These are phyloP conservation scores for Synaphobranchus kaupii DNA, from an alignment of 2,797 vertebrate genomes.

Conservation along the genomic window DNA sequence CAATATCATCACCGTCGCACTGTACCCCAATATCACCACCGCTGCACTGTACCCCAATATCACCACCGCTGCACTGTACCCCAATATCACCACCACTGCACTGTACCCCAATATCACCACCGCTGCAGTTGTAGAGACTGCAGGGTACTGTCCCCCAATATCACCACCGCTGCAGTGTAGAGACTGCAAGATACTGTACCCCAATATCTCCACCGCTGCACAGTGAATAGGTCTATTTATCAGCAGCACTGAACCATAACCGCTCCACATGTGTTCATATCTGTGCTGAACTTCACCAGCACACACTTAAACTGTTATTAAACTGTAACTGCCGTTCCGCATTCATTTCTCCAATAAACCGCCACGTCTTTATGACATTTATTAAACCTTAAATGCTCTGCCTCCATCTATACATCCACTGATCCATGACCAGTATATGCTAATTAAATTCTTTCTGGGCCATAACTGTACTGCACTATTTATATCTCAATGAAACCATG, in stretches of 20 bases:
- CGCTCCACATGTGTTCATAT: neutral
- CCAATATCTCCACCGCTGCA: too few relatives aligned
- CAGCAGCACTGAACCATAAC: neutral
- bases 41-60: neutral
- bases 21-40: too few relatives aligned
- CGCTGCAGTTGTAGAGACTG: neutral
- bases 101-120: conserved; percentile 17
- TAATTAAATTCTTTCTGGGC: neutral
- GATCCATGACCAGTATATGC: neutral
- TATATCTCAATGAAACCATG: conserved; percentile 9
- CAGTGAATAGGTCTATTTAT: neutral
- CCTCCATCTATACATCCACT: neutral
- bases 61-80: neutral
- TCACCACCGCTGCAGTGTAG: conserved; percentile 54
- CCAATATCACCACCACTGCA: too few relatives aligned
- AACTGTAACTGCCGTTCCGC: neutral
- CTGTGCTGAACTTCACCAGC: neutral
- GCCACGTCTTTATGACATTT: neutral
- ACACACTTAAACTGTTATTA: too few relatives aligned
- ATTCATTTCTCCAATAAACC: neutral
- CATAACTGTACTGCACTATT: neutral
- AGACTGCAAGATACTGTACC: conserved; percentile 78
- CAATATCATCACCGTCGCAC: too few relatives aligned
- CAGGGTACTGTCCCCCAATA: too few relatives aligned
- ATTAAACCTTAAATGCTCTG: neutral